Percentiles rank a stretch among this genome's conserved stretches.
These are phyloP conservation scores for Monochamus alternatus DNA, from an alignment of 2,888 invertebrate genomes.

Conservation along the genomic window DNA sequence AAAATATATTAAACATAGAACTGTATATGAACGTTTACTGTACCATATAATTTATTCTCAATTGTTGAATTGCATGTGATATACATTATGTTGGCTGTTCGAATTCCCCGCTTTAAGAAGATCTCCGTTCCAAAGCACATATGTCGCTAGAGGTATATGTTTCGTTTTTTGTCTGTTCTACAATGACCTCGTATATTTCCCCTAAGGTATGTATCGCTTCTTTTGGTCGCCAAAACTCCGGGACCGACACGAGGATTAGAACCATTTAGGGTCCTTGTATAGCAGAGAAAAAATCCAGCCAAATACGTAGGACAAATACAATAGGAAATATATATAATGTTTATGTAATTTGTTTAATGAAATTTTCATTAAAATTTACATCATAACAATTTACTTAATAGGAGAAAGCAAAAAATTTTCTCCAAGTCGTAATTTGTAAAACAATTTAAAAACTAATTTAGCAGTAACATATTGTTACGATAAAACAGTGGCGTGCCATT, in stretches of 20 bases:
- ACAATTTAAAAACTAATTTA: no score
- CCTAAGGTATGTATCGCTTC: neutral
- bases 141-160: conserved; percentile 45
- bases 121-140: conserved; percentile 55
- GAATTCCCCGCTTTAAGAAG: conserved; percentile 61
- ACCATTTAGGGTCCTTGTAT: conserved; percentile 16
- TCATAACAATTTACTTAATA: no score
- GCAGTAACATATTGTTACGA: no score
- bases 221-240: neutral
- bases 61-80: conserved; percentile 70
- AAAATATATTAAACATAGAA: conserved; percentile 60
- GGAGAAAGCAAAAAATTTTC: no score
- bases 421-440: no score
- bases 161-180: conserved; percentile 36
- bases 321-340: no score
- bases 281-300: conserved; percentile 11
- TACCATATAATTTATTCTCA: conserved; percentile 63
- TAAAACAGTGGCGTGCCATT: no score
- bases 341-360: no score
- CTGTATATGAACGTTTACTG: conserved; percentile 65
- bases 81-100: conserved; percentile 68
- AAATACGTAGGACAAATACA: neutral
- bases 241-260: no score
- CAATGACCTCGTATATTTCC: conserved; percentile 14
- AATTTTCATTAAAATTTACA: no score